Evolutionary conservation across 2,797 vertebrate genomes (phyloP), one percentile per base, ranked within the genome.

Genomic region (Chelonia mydas): DNA sequence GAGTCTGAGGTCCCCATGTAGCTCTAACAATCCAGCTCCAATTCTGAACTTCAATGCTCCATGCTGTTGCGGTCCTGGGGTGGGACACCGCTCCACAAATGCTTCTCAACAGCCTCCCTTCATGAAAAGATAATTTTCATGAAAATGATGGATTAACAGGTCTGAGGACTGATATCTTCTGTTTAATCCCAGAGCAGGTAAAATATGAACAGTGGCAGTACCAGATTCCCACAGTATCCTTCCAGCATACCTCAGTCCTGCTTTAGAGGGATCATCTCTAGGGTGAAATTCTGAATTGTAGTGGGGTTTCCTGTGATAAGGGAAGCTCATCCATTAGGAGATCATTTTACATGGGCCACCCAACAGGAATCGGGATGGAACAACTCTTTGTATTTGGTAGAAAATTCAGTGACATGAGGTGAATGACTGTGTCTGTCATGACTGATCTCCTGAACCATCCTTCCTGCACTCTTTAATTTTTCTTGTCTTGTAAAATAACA

Each of bases 171-270:
- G 53, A 47, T 50, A 5, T 45, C n/a, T 54, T 86, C 65, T 61
- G 4, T 41, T 81, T 51, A 49, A 82, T 49, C 21, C 10, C 10
- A 16, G 51, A 59, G 8, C 15, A 84, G 53, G n/a, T 84, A 53
- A 47, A 1, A 0, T 33, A 16, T 61, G 9, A 13, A 50, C 83
- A 72, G 6, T 5, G 3, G 31, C 0, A 68, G 19, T 8, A 3
- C 27, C 49, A 7, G 23, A 33, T 33, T 86, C 25, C 86, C 41
- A 41, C 33, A 49, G 47, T 83, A 33, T 25, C 2, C 0, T 50
- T 37, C 21, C 49, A 50, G 33, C 23, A 16, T 49, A 72, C 90
- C 11, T 27, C 31, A 74, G 49, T 51, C 55, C 88, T 85, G 41
- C 31, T 15, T 7, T 50, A 19, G 0, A 47, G 4, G 1, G 3